These are phyloP conservation scores for Clupea harengus DNA, from an alignment of 2,113 vertebrate genomes.

Conservation along the genomic window DNA sequence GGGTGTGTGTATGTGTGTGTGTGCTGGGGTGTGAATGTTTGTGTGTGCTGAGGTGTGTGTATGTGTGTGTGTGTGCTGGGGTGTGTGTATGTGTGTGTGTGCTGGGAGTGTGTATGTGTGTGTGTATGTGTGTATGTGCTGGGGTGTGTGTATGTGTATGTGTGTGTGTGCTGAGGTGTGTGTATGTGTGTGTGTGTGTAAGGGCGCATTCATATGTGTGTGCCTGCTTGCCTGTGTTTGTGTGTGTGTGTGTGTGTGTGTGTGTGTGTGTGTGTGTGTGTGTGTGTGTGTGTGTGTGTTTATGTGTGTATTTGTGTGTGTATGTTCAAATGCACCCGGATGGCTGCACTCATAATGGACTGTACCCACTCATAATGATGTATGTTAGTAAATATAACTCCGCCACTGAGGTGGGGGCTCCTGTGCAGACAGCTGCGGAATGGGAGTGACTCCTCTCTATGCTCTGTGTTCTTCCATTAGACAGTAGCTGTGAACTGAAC, in stretches of 20 bases:
- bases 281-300: neutral
- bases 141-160: neutral
- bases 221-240: neutral
- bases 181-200: constrained; percentile 1
- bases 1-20: neutral
- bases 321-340: too few relatives aligned
- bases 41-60: constrained; percentile 10
- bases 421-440: neutral
- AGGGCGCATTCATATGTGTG: constrained; percentile 2
- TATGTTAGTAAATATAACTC: too few relatives aligned
- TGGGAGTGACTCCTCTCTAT: too few relatives aligned
- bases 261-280: neutral
- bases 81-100: neutral
- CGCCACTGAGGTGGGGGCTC: too few relatives aligned
- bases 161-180: neutral
- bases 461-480: too few relatives aligned
- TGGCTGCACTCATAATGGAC: too few relatives aligned
- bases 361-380: too few relatives aligned
- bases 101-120: neutral
- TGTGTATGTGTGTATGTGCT: constrained; percentile 19
- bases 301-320: too few relatives aligned
- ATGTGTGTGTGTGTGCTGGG: constrained; percentile 16
- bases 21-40: neutral
- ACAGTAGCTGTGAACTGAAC: too few relatives aligned
- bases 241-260: neutral